Percentiles rank a stretch among this genome's conserved stretches.
These are phyloP conservation scores for Anastrepha ludens DNA, from an alignment of 1,140 invertebrate genomes.

Conservation along the genomic window DNA sequence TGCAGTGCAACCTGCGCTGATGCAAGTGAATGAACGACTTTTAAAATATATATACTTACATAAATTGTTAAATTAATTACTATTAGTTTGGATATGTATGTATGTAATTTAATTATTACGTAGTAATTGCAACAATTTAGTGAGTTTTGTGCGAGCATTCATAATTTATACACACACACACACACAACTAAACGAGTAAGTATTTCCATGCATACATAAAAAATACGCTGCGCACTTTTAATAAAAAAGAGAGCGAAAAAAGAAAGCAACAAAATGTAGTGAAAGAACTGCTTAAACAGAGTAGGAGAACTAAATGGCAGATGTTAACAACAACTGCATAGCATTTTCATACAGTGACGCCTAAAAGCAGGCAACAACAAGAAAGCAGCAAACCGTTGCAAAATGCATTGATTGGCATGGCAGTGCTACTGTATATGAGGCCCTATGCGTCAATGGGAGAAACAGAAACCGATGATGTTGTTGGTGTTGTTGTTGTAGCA, in stretches of 20 bases:
- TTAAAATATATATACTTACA: background rate
- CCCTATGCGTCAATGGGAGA: no score
- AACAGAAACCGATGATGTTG: no score
- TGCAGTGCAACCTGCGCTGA: background rate
- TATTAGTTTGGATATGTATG: background rate
- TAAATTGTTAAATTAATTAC: background rate
- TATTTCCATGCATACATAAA: background rate
- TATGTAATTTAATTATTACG: background rate
- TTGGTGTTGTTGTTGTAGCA: no score
- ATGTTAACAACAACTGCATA: background rate
- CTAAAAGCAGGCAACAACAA: constrained; percentile 3
- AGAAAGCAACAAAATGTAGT: background rate
- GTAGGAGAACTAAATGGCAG: background rate
- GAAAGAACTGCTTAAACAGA: background rate
- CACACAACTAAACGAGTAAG: background rate
- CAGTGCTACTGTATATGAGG: no score
- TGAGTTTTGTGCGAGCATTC: background rate
- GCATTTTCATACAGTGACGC: background rate
- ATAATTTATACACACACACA: background rate
- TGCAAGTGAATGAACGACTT: background rate
- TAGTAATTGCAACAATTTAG: background rate
- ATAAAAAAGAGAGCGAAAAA: background rate
- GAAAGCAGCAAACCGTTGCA: no score
- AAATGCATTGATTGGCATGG: no score
- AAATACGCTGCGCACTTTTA: background rate